Percentiles rank a stretch among this genome's conserved stretches.
phyloP scores from a whole-genome alignment of 2,113 vertebrate species.

The Gymnocephalus cernua region DNA sequence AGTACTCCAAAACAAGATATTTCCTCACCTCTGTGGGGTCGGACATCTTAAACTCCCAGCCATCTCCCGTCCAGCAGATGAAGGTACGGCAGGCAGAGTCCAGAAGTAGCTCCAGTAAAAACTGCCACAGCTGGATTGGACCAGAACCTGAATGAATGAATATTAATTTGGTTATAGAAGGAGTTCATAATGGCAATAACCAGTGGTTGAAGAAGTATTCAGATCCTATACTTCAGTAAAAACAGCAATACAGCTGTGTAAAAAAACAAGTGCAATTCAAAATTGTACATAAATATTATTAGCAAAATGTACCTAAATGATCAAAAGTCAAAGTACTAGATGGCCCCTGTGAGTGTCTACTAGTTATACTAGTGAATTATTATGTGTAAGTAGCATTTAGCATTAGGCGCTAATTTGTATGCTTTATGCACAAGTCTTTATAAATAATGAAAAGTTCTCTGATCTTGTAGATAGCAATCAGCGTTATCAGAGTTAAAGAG shows the following conservation, averaged over 20 bases:
- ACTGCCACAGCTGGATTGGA: conserved; percentile 89
- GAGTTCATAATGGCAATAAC: not conserved
- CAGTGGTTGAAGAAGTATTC: not conserved
- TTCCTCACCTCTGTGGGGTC: conserved; percentile 86
- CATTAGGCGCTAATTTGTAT: not conserved
- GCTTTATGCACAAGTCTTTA: not conserved
- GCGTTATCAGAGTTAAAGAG: not conserved
- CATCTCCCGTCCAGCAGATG: conserved; percentile 88
- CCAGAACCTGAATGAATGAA: conserved; percentile 79
- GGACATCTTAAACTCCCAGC: conserved; percentile 90
- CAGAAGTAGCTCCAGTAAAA: conserved; percentile 86
- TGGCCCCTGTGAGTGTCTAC: not conserved
- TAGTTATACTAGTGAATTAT: not conserved
- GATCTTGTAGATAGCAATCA: too few species aligned
- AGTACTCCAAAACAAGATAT: not conserved
- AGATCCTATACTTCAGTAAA: not conserved
- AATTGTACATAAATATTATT: not conserved
- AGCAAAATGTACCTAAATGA: not conserved
- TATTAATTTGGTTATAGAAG: not conserved
- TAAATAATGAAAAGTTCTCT: too few species aligned
- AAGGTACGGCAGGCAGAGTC: conserved; percentile 85
- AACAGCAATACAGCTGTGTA: not conserved
- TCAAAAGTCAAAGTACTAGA: not conserved
- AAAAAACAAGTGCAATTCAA: not conserved
- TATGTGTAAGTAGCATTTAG: not conserved